Conservation (phyloP, 2,113 vertebrate species). For the Bujurquina vittata region DNA sequence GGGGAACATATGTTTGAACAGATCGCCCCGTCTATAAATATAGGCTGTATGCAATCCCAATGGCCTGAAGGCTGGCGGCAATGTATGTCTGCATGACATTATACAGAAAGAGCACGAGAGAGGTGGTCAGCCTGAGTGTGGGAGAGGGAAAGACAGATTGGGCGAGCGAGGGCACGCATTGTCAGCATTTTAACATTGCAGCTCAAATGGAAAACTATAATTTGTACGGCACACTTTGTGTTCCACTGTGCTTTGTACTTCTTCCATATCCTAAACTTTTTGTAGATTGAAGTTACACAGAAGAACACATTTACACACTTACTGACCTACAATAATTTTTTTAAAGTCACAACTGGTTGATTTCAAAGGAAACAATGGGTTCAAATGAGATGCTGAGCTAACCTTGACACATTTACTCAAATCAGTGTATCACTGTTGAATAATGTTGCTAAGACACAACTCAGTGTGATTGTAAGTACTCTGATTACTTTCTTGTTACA, state of each 20-base stretch:
- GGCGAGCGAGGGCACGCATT: constrained; percentile 17
- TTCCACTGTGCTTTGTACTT: background rate
- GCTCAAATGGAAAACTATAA: constrained; percentile 24
- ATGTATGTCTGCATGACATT: constrained; percentile 73
- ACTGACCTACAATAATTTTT: background rate
- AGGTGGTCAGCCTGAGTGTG: background rate
- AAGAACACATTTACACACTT: background rate
- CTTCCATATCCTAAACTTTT: background rate
- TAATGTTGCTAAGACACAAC: background rate
- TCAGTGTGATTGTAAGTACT: background rate
- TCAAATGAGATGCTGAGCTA: background rate
- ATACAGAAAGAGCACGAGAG: constrained; percentile 25
- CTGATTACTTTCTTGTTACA: background rate
- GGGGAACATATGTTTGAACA: constrained; percentile 77
- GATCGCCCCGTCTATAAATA: constrained; percentile 77
- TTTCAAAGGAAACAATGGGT: background rate
- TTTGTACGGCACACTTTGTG: background rate
- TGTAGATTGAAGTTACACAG: background rate
- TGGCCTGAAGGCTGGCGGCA: constrained; percentile 58
- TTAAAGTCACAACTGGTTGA: background rate
- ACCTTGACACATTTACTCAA: background rate
- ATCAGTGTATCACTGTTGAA: background rate
- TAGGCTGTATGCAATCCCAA: constrained; percentile 76
- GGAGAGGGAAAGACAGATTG: constrained; percentile 14
- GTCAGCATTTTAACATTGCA: constrained; percentile 17